phyloP scores from a whole-genome alignment of 2,888 invertebrate species.

The Diogma glabrata region DNA sequence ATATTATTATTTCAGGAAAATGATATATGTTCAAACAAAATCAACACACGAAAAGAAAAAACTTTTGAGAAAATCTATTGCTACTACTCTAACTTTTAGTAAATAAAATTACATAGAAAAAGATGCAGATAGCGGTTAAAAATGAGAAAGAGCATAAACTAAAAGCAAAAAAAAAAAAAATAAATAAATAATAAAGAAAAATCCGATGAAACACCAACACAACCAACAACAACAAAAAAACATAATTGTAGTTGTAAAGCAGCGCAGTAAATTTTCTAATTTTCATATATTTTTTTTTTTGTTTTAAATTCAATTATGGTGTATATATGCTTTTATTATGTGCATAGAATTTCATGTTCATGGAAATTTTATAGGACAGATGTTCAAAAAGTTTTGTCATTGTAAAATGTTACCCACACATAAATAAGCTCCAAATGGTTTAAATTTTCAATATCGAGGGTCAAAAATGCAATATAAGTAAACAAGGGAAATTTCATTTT shows the following conservation, averaged over 20 bases:
- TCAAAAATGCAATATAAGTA: too few species aligned
- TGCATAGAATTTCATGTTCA: background rate
- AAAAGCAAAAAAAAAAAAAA: too few species aligned
- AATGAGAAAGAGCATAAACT: too few species aligned
- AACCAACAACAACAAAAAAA: too few species aligned
- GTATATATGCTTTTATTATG: conserved; percentile 4
- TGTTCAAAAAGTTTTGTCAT: too few species aligned
- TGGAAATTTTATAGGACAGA: background rate
- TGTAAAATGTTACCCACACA: too few species aligned
- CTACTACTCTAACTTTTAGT: conserved; percentile 1
- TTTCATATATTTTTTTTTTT: conserved; percentile 5
- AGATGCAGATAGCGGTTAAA: conserved; percentile 8
- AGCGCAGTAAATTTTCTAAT: too few species aligned
- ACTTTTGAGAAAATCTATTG: conserved; percentile 12
- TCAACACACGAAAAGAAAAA: too few species aligned
- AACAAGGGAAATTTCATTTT: too few species aligned
- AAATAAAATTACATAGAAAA: background rate
- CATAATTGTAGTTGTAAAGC: conserved; percentile 2
- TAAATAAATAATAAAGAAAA: conserved; percentile 7
- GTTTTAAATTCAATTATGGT: background rate
- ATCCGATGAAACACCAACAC: conserved; percentile 8
- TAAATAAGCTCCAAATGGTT: too few species aligned
- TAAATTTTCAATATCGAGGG: too few species aligned
- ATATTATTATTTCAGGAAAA: conserved; percentile 9
- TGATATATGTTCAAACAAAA: conserved; percentile 1